A percentile compares a stretch with the other conserved stretches of the same genome.
Conservation (phyloP, 2,797 vertebrate genomes). For the Cryptoprocta ferox region DNA sequence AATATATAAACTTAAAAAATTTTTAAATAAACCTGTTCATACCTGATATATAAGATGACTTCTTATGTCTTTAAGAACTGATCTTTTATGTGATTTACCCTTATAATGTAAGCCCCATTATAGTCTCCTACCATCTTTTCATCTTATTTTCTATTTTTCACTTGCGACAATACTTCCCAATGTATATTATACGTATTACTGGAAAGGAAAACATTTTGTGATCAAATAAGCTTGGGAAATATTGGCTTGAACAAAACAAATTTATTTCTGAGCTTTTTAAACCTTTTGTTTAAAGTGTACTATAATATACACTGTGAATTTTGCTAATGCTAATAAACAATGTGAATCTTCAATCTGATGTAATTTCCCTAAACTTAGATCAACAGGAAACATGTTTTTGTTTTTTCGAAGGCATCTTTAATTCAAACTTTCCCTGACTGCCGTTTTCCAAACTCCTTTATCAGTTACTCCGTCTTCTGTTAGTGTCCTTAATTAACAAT, state of each 20-base stretch:
- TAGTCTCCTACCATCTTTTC: not conserved
- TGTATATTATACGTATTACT: not conserved
- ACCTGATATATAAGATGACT: not conserved
- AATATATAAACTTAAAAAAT: no score
- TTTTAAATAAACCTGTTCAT: slow-evolving; percentile 10
- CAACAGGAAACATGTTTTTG: not conserved
- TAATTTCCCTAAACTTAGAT: slow-evolving; percentile 38
- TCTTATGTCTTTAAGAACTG: not conserved
- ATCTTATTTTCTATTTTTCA: slow-evolving; percentile 32
- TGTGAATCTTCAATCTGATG: slow-evolving; percentile 19
- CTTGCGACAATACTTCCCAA: slow-evolving; percentile 20
- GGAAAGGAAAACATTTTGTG: slow-evolving; percentile 51
- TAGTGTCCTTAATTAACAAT: slow-evolving; percentile 42
- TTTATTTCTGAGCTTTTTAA: slow-evolving; percentile 37
- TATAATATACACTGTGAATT: slow-evolving; percentile 36
- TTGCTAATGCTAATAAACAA: slow-evolving; percentile 21
- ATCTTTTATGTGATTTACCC: not conserved
- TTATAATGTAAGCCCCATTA: slow-evolving; percentile 7
- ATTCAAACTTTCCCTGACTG: slow-evolving; percentile 10
- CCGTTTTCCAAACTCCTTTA: slow-evolving; percentile 35
- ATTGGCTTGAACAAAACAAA: slow-evolving; percentile 38
- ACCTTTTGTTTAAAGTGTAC: no score
- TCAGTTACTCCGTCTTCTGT: not conserved
- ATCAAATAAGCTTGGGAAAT: slow-evolving; percentile 47
- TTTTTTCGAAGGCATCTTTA: slow-evolving; percentile 5